phyloP scores from a whole-genome alignment of 2,113 vertebrate species.

The Sylvilagus bachmani region DNA sequence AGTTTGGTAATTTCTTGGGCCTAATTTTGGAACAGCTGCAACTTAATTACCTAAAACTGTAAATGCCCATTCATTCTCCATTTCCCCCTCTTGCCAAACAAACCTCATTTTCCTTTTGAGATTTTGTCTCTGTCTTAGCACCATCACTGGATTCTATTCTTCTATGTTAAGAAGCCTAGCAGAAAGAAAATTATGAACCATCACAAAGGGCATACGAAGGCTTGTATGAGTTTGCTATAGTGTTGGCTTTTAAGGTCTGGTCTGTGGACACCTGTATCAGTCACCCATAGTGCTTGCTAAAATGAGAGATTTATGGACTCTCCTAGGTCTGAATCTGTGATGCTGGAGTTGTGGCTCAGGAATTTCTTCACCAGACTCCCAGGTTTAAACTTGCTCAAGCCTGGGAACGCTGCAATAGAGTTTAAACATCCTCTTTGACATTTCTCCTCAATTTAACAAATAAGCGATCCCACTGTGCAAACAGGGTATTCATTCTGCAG shows the following conservation, averaged over 20 bases:
- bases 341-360: background rate
- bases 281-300: background rate
- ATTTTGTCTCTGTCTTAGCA: background rate
- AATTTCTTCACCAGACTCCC: background rate
- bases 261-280: background rate
- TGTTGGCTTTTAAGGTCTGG: background rate
- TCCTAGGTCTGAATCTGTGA: background rate
- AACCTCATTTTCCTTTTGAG: background rate
- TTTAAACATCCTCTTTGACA: background rate
- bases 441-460: background rate
- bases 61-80: background rate
- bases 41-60: background rate
- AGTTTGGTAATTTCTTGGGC: background rate
- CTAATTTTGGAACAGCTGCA: slow-evolving; percentile 4
- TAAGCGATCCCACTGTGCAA: background rate
- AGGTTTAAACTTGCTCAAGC: background rate
- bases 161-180: background rate
- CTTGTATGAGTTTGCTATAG: background rate
- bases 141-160: background rate
- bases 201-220: background rate
- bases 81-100: background rate
- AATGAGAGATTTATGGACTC: background rate
- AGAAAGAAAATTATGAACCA: background rate
- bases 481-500: background rate
- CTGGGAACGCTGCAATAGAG: background rate